phyloP scores from a whole-genome alignment of 2,113 vertebrate species.

The Sterrhoptilus dennistouni region DNA sequence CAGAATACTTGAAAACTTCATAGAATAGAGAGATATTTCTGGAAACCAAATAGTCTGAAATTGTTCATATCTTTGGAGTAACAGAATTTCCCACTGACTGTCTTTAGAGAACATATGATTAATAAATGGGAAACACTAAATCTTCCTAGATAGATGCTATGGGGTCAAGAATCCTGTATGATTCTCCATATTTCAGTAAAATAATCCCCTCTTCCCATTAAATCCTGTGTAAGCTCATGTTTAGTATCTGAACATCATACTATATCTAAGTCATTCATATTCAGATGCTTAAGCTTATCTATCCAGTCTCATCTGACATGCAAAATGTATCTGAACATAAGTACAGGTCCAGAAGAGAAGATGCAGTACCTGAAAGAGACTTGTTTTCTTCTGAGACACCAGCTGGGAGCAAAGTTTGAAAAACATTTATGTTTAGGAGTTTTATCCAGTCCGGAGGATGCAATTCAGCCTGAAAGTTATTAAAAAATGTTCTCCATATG shows the following conservation, averaged over 20 bases:
- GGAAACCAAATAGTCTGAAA: background rate
- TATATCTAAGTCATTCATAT: rapidly evolving
- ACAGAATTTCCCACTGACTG: background rate
- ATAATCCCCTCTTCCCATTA: background rate
- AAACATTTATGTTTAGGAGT: background rate
- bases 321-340: background rate
- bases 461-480: background rate
- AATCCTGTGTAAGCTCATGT: rapidly evolving
- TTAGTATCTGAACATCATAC: background rate
- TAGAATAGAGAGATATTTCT: background rate
- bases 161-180: background rate
- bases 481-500: rapidly evolving
- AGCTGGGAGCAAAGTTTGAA: background rate
- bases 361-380: background rate
- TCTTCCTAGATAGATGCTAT: background rate
- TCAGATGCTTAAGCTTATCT: background rate
- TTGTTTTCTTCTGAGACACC: background rate
- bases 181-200: background rate
- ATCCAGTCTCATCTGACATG: background rate
- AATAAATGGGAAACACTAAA: background rate
- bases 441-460: background rate
- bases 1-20: background rate
- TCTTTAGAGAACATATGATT: background rate
- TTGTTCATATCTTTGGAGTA: background rate
- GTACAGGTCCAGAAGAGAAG: background rate